Base-by-base conservation (phyloP, 2,113 vertebrate genomes). In the Lates calcarifer region DNA sequence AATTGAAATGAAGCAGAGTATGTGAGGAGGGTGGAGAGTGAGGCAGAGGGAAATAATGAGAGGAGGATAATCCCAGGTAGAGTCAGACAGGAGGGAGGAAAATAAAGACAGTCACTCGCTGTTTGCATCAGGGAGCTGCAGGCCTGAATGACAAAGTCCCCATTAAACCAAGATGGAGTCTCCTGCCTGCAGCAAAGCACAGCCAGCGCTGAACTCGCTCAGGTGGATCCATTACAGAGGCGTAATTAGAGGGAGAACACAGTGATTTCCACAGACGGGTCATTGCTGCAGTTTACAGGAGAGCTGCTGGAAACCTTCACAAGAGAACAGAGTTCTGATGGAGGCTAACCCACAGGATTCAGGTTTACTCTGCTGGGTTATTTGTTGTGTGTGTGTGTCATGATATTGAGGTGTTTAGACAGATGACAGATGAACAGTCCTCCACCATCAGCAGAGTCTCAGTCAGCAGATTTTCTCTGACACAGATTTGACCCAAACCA, bases 111-210 rank as follows among this genome's bases (percentile, higher is more conserved):
- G 76, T 28, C n/a, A 47, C 28, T 49, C 2, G 20, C 15, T 60
- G 79, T 87, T 83, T 88, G 75, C 84, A 86, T 81, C 72, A 69
- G 83, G 72, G 71, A 84, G 90, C 86, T 87, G 66, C 81, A 84
- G 88, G 90, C 83, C 81, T 83, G 83, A 87, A 89, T 90, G 78
- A 89, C 90, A 87, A 87, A 87, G 81, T 83, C 79, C 87, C 87
- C 85, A 88, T 90, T 90, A 91, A 82, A 90, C 71, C 85, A 82
- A 84, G 83, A 90, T 82, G 77, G 86, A 89, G 90, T 72, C 81
- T 82, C 77, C 84, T 7, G 90, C 86, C 86, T 81, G 84, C 82
- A 87, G 88, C 81, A 71, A 64, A 64, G 64, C 33, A 18, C 72
- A 81, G 74, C 77, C 77, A 45, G 67, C 11, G 3, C 47, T 28